Conservation (phyloP, 2,888 invertebrate genomes). For the Rhodophaea formosa region DNA sequence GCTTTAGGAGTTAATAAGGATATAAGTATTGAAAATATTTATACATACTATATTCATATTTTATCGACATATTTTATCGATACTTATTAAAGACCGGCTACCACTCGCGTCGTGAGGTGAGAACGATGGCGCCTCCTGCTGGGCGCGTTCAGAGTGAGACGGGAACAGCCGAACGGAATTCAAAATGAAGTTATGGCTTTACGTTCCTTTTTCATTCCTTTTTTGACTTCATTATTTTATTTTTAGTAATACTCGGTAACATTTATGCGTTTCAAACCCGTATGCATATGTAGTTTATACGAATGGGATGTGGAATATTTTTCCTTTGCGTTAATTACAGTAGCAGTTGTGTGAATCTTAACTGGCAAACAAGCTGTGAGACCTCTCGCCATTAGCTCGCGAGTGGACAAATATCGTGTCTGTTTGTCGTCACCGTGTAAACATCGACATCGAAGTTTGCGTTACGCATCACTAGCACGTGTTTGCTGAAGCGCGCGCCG, state of each 20-base stretch:
- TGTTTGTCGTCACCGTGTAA: slow-evolving; percentile 72
- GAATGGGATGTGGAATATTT: slow-evolving; percentile 23
- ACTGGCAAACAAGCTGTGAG: slow-evolving; percentile 55
- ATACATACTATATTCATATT: slow-evolving; percentile 79
- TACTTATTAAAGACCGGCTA: slow-evolving; percentile 80
- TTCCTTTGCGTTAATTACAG: slow-evolving; percentile 61
- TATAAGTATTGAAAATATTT: slow-evolving; percentile 73
- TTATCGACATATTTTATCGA: slow-evolving; percentile 79
- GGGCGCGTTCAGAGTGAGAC: slow-evolving; percentile 70
- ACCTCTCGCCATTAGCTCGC: slow-evolving; percentile 71
- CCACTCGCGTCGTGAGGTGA: slow-evolving; percentile 80
- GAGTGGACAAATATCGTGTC: slow-evolving; percentile 73
- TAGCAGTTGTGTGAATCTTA: slow-evolving; percentile 67
- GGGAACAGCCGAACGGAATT: slow-evolving; percentile 76
- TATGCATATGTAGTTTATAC: neutral
- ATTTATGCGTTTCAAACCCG: slow-evolving; percentile 16
- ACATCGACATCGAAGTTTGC: slow-evolving; percentile 77
- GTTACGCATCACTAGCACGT: slow-evolving; percentile 79
- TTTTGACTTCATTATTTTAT: slow-evolving; percentile 66
- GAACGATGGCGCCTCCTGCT: slow-evolving; percentile 80
- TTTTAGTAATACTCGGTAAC: slow-evolving; percentile 37
- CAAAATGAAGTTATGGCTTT: slow-evolving; percentile 78
- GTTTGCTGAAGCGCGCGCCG: slow-evolving; percentile 63
- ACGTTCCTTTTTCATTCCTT: slow-evolving; percentile 61
- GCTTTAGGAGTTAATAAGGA: slow-evolving; percentile 41